These are phyloP conservation scores for Leptocoma aspasia DNA, from an alignment of 2,113 vertebrate genomes.

Conservation along the genomic window DNA sequence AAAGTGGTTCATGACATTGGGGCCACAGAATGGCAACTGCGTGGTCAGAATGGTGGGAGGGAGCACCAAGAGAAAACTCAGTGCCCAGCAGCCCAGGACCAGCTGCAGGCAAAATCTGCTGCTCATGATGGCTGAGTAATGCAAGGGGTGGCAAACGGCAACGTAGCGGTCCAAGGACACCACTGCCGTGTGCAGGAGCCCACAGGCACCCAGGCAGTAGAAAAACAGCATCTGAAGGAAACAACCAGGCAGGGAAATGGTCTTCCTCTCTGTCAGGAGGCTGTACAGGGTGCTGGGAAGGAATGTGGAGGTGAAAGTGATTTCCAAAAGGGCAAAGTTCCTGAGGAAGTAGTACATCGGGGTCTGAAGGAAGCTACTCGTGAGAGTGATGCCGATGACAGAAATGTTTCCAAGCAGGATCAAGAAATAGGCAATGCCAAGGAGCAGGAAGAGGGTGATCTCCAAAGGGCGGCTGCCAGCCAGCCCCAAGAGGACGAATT, in stretches of 20 bases:
- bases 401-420: slow-evolving; percentile 24
- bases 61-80: neutral
- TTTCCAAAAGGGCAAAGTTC: slow-evolving; percentile 38
- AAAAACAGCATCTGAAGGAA: slow-evolving; percentile 30
- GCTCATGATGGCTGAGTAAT: slow-evolving; percentile 2
- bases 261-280: neutral
- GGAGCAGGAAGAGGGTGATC: neutral
- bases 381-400: neutral
- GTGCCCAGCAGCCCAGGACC: neutral
- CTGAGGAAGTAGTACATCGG: slow-evolving; percentile 46
- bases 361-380: neutral
- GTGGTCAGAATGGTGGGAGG: neutral
- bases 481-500: slow-evolving; percentile 30
- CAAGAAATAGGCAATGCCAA: neutral
- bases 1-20: slow-evolving; percentile 30
- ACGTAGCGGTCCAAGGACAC: slow-evolving; percentile 26
- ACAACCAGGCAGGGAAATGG: neutral
- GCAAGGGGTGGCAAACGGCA: slow-evolving; percentile 37
- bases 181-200: neutral
- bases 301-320: neutral
- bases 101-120: neutral
- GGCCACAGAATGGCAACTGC: slow-evolving; percentile 14
- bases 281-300: slow-evolving; percentile 19
- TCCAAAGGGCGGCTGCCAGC: neutral
- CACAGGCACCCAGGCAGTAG: neutral